Base-by-base conservation (phyloP, 1,140 invertebrate genomes). In the Diorhabda elongata region DNA sequence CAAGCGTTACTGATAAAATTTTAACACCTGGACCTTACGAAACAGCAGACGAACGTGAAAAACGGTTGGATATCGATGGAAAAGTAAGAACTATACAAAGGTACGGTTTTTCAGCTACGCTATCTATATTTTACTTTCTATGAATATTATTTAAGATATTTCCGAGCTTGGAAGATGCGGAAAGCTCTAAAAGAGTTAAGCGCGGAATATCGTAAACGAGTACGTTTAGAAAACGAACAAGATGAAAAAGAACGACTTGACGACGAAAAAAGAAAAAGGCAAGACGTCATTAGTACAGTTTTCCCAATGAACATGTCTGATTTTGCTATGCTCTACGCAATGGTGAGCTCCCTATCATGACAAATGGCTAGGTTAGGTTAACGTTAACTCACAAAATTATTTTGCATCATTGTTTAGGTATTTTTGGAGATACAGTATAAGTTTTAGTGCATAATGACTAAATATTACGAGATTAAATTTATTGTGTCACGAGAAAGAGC, bases 301-400 rank as follows among this genome's bases (percentile, higher is more conserved):
- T 85, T 85, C 76, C 89, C 89, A 0, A 83, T 82, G 69, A 86
- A 83, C 0, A 83, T 85, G 66, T 82, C 83, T 69, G 88, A 90
- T 76, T 90, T 89, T 70, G 84, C 87, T 66, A 85, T 88, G 79
- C 76, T 91, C 2, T 89, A 89, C 71, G 81, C 72, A 9, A 81
- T 86, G 83, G 83, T 68, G 42, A 52, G 47, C 47, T 8, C 26
- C 26, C 26, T 26, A 26, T 26, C 26, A 26, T 26, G 26, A 26
- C 26, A 26, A 26, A 26, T 2, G 26, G 26, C 1, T 26, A 26
- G 26, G 26, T 26, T 26, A 26, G 26, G 26, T 26, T 26, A 26
- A 26, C 26, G 26, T 26, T 26, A 26, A 26, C 26, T 26, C 26
- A 26, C 26, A 26, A 26, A 26, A 26, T 26, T 26, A 26, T 26